Base-by-base conservation (phyloP, 2,888 invertebrate genomes). In the Scaptomyza reducta region DNA sequence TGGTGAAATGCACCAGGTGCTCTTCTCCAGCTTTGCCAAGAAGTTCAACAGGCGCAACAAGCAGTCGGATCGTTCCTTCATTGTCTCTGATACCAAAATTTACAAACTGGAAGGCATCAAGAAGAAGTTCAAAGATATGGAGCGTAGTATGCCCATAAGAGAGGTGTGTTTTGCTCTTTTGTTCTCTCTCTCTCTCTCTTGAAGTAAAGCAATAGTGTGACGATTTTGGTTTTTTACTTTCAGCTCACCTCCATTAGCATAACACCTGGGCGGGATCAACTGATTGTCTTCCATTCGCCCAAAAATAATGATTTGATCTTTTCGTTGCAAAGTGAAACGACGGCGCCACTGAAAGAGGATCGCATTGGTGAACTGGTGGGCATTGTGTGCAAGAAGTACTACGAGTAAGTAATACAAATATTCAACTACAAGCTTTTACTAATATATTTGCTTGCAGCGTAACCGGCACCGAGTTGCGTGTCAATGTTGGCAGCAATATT, bases 261-360 rank as follows among this genome's bases (percentile, higher is more conserved):
- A 29, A 97, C 96, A 88, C 96, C 97, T 31, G 96, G 96, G 5
- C 94, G 94, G 62, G 98, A 97, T 90, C 98, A 98, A 90, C 93
- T 99, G 71, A 94, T 97, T 65, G 95, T 97, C 55, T 93, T 98
- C 77, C 97, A 98, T 92, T 95, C 97, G 49, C 95, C 95, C 51
- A 94, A 95, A 14, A 96, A 97, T 59, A 98, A 98, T 91, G 98
- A 99, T 93, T 94, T 98, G 75, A 97, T 98, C 38, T 93, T 97
- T 78, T 96, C 97, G 0, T 93, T 98, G 67, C 91, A 91, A 58
- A 91, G 90, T 14, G 92, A 92, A 74, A 72, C 88, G 47, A 72
- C 79, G 9, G 35, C 44, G 13, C 89, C 89, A 10, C 79, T 92
- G 3, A 90, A 90, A 54, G 95, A 96, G 70, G 97, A 98, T 91